Base-by-base conservation (phyloP, 2,113 vertebrate genomes). In the Echinops telfairi region DNA sequence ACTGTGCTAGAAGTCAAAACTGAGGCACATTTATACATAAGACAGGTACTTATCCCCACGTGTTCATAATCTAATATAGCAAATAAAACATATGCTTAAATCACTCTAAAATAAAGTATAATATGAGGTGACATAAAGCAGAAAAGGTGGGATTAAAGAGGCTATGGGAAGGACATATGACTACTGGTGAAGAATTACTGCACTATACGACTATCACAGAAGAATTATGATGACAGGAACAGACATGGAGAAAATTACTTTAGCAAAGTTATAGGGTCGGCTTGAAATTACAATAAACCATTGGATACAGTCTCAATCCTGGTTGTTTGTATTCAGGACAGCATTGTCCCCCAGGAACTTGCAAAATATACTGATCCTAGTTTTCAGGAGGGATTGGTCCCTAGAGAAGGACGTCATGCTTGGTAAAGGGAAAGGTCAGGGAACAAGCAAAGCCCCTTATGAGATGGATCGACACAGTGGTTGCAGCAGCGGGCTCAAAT, bases 1-100 rank as follows among this genome's bases (percentile, higher is more conserved):
- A 62, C 11, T 79, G 57, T 79, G 76, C 19, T 47, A 12, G 36
- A 36, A 31, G 43, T 57, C 83, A 88, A 60, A 22, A 90, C 7
- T 12, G 17, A 90, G 53, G 43, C 11, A 40, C 23, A 73, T 82
- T 84, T 78, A 93, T 66, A 38, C n/a, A 47, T 68, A 60, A 47
- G 27, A 62, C 33, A 83, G 14, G 15, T n/a, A 83, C 22, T 53
- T 81, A 8, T 90, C 20, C 79, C 79, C 57, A 90, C 31, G 31
- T 84, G 33, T 64, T 85, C 83, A 47, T 53, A 92, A 62, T 85
- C 68, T 82, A 93, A 87, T 33, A 85, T 17, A 93, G 76, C 33
- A 92, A 92, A 57, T 75, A 82, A 86, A 92, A 47, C 23, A 91
- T 33, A 68, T 58, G 71, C 12, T 68, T 79, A 36, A 86, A 78